Base-by-base conservation (phyloP, 2,113 vertebrate genomes). In the Cathartes aura region DNA sequence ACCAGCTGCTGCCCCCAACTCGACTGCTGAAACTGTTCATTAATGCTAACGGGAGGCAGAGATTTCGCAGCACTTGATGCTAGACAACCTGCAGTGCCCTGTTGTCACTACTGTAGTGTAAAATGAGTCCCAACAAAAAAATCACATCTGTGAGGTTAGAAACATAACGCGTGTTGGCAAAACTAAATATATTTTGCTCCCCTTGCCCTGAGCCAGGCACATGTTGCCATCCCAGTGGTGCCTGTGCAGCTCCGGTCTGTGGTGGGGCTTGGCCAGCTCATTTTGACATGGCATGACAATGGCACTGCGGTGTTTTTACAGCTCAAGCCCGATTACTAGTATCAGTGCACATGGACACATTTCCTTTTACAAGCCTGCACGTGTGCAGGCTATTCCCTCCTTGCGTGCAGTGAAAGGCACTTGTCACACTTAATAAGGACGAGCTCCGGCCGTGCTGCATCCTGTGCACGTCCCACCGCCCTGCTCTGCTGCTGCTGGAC, bases 391-490 rank as follows among this genome's bases (percentile, higher is more conserved):
- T 64, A 2, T 30, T 63, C 42, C 87, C 17, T 17, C 4, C 15
- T 4, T 0, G 32, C 0, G 4, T 1, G 0, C 34, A 27, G 60
- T 22, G 0, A 8, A 63, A 84, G 29, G 22, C 59, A 0, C 36
- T 38, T 2, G 55, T 32, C 45, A 5, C n/a, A 1, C 36, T 3
- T 3, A 16, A 6, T 7, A 1, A 0, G 50, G n/a, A 8, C 0
- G 8, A 36, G 73, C 45, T 43, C 19, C 1, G 4, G 58, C 58
- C 2, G 0, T 1, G 78, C 67, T 2, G 13, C 1, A 5, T 71
- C 66, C 81, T 0, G 11, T 2, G 26, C 42, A 6, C 0, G 7
- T n/a, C 24, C 74, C n/a, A 2, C 24, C 0, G 1, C 23, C 74
- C 56, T 3, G 2, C 34, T 24, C n/a, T 14, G 20, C 58, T 6